Evolutionary conservation across 2,888 invertebrate species (phyloP).

Genomic region (Mesochorus sp.): DNA sequence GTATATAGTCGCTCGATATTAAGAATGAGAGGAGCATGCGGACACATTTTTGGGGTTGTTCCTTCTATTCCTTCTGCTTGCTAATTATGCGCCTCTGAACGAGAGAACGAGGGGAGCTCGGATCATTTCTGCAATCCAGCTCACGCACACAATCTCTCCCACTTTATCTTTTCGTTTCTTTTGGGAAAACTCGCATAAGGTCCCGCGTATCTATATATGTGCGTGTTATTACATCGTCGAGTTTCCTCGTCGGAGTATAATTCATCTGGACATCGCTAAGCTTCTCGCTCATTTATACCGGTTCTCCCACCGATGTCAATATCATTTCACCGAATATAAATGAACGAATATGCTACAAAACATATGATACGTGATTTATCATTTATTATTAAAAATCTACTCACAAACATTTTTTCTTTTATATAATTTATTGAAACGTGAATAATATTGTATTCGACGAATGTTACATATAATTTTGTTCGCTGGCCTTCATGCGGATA

Average conservation of each 20-base stretch:
- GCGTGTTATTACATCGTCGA: constrained; percentile 60
- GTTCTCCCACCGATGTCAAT: constrained; percentile 20
- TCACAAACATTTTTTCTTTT: neutral
- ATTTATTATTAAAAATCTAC: too few relatives aligned
- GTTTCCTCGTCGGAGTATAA: constrained; percentile 45
- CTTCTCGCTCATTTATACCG: constrained; percentile 53
- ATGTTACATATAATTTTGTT: too few relatives aligned
- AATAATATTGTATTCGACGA: too few relatives aligned
- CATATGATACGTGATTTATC: neutral
- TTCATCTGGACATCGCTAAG: constrained; percentile 48
- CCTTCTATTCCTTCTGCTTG: constrained; percentile 68
- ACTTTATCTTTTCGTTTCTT: constrained; percentile 43
- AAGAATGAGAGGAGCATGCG: constrained; percentile 59
- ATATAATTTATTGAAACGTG: neutral
- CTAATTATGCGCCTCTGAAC: constrained; percentile 78
- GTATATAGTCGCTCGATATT: constrained; percentile 27
- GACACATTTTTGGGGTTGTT: constrained; percentile 51
- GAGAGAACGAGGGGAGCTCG: constrained; percentile 69
- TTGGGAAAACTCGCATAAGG: constrained; percentile 48
- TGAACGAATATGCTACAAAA: constrained; percentile 6
- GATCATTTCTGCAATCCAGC: constrained; percentile 69
- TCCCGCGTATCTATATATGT: constrained; percentile 49
- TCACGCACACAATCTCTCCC: constrained; percentile 58
- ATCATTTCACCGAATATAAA: neutral
- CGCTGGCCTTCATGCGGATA: too few relatives aligned